A percentile compares a stretch with the other conserved stretches of the same genome.
Evolutionary conservation across 2,888 invertebrate genomes (phyloP).

Genomic region (Xylota segnis): DNA sequence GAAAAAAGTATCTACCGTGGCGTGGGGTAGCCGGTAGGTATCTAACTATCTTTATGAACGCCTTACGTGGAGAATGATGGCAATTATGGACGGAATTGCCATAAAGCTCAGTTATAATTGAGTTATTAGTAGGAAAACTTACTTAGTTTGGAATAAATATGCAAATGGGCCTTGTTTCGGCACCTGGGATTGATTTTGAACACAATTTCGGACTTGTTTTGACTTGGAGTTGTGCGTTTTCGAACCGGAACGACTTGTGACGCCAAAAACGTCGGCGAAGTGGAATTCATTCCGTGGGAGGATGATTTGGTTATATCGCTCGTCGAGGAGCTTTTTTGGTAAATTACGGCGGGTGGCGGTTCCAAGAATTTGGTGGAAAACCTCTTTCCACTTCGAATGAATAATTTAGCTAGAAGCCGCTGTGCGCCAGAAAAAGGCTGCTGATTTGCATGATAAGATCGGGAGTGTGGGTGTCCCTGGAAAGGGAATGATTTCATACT

Average conservation of each 20-base stretch:
- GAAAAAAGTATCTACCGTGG: conserved; percentile 19
- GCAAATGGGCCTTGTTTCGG: conserved; percentile 28
- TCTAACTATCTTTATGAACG: conserved; percentile 20
- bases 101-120: conserved; percentile 30
- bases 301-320: background rate
- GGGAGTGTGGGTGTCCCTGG: background rate
- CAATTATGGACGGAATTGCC: conserved; percentile 13
- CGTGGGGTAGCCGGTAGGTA: background rate
- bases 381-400: background rate
- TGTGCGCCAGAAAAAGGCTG: background rate
- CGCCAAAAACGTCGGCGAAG: background rate
- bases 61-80: conserved; percentile 32
- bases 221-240: background rate
- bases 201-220: background rate
- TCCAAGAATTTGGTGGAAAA: background rate
- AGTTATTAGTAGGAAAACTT: conserved; percentile 36
- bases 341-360: background rate
- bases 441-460: background rate
- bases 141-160: conserved; percentile 34
- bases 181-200: conserved; percentile 14
- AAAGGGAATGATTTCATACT: background rate
- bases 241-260: background rate
- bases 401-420: background rate
- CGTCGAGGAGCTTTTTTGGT: background rate
- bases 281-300: background rate